Base-by-base conservation (phyloP, 1,140 invertebrate species). In the Drosophila cardini region DNA sequence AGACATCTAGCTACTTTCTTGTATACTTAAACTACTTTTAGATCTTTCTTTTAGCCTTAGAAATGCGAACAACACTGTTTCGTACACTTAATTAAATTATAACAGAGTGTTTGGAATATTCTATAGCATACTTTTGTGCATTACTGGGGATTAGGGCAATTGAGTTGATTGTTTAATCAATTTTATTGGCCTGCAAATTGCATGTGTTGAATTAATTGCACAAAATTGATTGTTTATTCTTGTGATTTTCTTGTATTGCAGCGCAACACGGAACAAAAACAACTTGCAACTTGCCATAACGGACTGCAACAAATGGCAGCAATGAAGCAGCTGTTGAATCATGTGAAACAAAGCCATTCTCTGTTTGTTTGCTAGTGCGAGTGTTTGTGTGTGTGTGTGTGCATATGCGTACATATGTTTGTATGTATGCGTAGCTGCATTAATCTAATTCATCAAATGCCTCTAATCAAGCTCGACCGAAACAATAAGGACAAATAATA, bases 361-460 rank as follows among this genome's bases (percentile, higher is more conserved):
- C 21, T 26, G 21, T 5, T 26, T 26, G 21, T 26, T 26, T 26
- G 21, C 21, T 26, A 26, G 21, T 26, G 21, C 2, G 1, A 21
- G 21, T 26, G 5, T 26, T 3, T 4, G 21, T 26, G 21, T 26
- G 21, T 5, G 21, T 26, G 21, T 26, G 21, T 26, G 21, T 26
- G 21, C 5, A 26, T 26, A 26, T 26, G 21, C 21, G 21, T 21
- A 46, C n/a, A n/a, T n/a, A n/a, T n/a, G n/a, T n/a, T n/a, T n/a
- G n/a, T n/a, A n/a, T 26, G 5, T 26, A 26, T 26, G 21, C 21
- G 21, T 21, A 46, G 55, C 57, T 55, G 48, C 65, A 71, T 57
- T 61, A 78, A 65, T 71, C 61, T 50, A 78, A 78, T 78, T 52
- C 76, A 78, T 70, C 76, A 71, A 70, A 78, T 78, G 76, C 72